These are phyloP conservation scores for Uropsilus gracilis DNA, from an alignment of 2,113 vertebrate species.

Conservation along the genomic window DNA sequence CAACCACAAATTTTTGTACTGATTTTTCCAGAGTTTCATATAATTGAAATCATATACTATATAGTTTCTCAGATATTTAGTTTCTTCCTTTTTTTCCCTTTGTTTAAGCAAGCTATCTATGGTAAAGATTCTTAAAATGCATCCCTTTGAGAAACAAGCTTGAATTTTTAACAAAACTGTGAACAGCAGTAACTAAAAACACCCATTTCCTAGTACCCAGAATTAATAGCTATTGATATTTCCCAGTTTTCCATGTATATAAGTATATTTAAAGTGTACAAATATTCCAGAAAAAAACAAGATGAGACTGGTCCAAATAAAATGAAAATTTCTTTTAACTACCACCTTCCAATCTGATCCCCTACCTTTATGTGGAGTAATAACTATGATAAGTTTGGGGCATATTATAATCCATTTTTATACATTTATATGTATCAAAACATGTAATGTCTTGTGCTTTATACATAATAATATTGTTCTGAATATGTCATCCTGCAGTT, in stretches of 20 bases:
- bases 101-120: not conserved
- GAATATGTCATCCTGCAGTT: not conserved
- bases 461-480: not conserved
- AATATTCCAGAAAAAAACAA: not conserved
- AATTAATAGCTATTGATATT: conserved; percentile 21
- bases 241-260: not conserved
- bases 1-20: not conserved
- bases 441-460: not conserved
- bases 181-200: not conserved
- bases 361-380: not conserved
- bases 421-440: not conserved
- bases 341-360: not conserved
- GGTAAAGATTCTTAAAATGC: not conserved
- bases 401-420: not conserved
- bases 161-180: conserved; percentile 23
- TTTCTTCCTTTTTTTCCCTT: not conserved
- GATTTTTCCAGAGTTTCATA: too few relatives aligned
- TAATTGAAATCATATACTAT: not conserved
- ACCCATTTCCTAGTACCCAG: not conserved
- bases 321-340: not conserved
- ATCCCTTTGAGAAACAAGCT: not conserved
- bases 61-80: not conserved
- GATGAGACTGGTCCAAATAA: not conserved
- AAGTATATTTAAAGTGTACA: not conserved
- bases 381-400: not conserved